phyloP scores from a whole-genome alignment of 2,113 vertebrate species.

The Eclectus roratus region DNA sequence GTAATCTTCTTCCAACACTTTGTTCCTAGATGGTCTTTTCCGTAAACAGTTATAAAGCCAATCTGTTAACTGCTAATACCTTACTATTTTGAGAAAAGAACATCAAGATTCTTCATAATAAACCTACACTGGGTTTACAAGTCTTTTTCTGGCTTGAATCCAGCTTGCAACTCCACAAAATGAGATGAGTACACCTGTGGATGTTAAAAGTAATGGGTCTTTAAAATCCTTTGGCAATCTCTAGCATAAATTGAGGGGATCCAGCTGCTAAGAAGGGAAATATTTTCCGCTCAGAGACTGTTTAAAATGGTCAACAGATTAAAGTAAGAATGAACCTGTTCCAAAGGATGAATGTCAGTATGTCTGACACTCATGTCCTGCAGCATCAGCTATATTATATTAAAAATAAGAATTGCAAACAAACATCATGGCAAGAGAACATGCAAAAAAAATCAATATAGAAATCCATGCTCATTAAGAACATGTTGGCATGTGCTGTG shows the following conservation, averaged over 20 bases:
- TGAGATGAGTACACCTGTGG: constrained; percentile 9
- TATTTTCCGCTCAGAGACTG: constrained; percentile 37
- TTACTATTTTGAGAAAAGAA: constrained; percentile 49
- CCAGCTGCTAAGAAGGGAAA: constrained; percentile 18
- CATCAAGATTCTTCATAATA: constrained; percentile 19
- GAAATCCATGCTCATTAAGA: neutral
- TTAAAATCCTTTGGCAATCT: constrained; percentile 41
- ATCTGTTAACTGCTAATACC: neutral
- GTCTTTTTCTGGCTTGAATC: neutral
- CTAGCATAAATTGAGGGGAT: neutral
- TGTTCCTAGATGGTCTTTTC: constrained; percentile 33
- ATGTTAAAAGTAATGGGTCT: neutral
- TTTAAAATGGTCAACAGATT: constrained; percentile 16
- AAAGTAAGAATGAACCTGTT: neutral
- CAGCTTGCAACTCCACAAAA: constrained; percentile 12
- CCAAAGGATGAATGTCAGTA: neutral
- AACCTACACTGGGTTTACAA: constrained; percentile 11
- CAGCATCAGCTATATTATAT: neutral
- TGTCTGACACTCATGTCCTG: neutral
- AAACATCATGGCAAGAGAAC: neutral
- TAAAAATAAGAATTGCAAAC: neutral
- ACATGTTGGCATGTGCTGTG: neutral
- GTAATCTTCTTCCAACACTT: neutral
- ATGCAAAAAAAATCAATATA: neutral
- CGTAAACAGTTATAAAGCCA: constrained; percentile 10